phyloP scores from a whole-genome alignment of 1,140 invertebrate genomes.

The Plectrocnemia conspersa region DNA sequence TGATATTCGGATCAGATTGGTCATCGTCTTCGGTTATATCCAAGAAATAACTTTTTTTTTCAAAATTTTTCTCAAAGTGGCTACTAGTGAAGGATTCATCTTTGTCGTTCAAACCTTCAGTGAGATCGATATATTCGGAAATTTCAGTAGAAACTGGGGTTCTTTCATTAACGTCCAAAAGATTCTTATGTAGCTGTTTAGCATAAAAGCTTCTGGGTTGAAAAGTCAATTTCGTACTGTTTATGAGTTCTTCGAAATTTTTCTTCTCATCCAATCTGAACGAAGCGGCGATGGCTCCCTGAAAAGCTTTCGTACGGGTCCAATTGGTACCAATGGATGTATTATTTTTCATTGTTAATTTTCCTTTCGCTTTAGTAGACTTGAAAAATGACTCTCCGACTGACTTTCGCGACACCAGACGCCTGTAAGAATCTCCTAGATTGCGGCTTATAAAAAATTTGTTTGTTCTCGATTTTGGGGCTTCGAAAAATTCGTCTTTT shows the following conservation, averaged over 20 bases:
- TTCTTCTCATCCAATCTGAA: constrained; percentile 50
- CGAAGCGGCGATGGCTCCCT: constrained; percentile 41
- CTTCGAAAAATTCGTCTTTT: not conserved
- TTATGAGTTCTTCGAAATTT: constrained; percentile 47
- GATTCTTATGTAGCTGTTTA: constrained; percentile 4
- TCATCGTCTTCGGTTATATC: not conserved
- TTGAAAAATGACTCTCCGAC: too few species aligned
- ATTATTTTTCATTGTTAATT: not conserved
- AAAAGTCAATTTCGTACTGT: constrained; percentile 40
- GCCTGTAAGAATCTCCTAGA: not conserved
- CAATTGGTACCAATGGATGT: not conserved
- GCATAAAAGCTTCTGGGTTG: constrained; percentile 36
- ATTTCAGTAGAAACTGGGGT: not conserved
- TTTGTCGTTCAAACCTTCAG: not conserved
- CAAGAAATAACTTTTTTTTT: not conserved
- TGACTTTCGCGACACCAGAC: not conserved
- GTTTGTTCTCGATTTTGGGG: not conserved
- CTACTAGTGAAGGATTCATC: constrained; percentile 8
- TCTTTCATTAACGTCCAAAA: not conserved
- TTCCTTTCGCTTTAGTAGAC: not conserved
- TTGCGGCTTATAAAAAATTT: not conserved
- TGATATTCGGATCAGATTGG: constrained; percentile 46
- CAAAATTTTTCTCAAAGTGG: not conserved
- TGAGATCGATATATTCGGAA: not conserved
- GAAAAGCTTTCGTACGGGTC: not conserved